Evolutionary conservation across 2,888 invertebrate genomes (phyloP), one percentile per base, ranked within the genome.

Genomic region (Pristionchus entomophagus): DNA sequence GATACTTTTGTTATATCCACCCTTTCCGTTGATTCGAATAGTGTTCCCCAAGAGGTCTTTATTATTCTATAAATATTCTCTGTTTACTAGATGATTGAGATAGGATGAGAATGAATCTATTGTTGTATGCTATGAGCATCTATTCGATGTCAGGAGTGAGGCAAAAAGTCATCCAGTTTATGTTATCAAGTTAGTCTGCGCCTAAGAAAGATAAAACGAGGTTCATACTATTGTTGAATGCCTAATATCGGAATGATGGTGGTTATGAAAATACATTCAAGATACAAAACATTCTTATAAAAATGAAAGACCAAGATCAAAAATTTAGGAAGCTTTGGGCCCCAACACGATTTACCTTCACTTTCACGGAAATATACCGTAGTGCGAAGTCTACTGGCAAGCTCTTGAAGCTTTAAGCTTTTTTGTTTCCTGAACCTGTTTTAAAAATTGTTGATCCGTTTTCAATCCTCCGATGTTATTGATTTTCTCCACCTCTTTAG

Each of bases 41-140:
- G 73, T 73, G n/a, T 45, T 26, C 41, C 69, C n/a, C 41, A 41
- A 73, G 73, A 41, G 41, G 41, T 73, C 26, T 73, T 17, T 65
- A 35, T 35, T 32, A 35, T 35, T 41, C 22, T 45, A 45, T 65
- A 65, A 26, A 45, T 73, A 26, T 41, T 41, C 41, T 45, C 41
- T 45, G 4, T 73, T 38, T 73, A 41, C 41, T 73, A 73, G 73
- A 73, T 41, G 12, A 45, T 73, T 45, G 73, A 73, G 73, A 73
- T 73, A 73, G 73, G 73, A 73, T 73, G 73, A 73, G 73, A 73
- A 26, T 73, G 73, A 73, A 45, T 65, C 65, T 73, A n/a, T 73
- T 45, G 73, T 73, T 73, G 73, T 73, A 41, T 73, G 73, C 73
- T 73, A 73, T 73, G 73, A 73, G 73, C 73, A 73, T 73, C 73